These are phyloP conservation scores for Drosophila atripex DNA, from an alignment of 2,888 invertebrate genomes.

Conservation along the genomic window DNA sequence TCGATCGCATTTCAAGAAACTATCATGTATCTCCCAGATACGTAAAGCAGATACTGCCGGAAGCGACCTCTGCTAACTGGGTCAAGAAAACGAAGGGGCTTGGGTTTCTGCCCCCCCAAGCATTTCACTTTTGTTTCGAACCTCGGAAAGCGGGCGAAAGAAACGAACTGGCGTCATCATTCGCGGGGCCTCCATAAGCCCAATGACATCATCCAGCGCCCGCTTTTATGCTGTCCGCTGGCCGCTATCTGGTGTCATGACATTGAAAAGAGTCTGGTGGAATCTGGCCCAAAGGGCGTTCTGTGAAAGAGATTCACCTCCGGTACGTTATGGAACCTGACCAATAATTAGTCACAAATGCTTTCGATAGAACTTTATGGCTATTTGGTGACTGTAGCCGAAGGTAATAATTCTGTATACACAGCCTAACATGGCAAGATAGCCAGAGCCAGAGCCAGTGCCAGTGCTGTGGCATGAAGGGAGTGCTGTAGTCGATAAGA, in stretches of 20 bases:
- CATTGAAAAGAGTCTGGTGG: conserved; percentile 3
- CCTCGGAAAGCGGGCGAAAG: background rate
- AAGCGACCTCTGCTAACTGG: conserved; percentile 8
- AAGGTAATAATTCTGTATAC: conserved; percentile 38
- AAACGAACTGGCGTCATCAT: conserved; percentile 39
- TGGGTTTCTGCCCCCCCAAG: background rate
- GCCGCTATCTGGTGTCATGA: conserved; percentile 4
- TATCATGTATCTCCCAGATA: too few relatives aligned
- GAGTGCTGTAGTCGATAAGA: conserved; percentile 55
- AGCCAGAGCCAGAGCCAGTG: conserved; percentile 1
- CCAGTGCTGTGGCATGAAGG: conserved; percentile 12
- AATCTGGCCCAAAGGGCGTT: background rate
- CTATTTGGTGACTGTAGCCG: background rate
- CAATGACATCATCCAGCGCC: conserved; percentile 61
- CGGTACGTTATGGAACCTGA: background rate
- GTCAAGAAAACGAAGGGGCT: conserved; percentile 11
- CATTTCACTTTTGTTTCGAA: conserved; percentile 9
- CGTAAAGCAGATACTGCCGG: background rate
- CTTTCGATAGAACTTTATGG: background rate
- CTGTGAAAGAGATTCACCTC: background rate
- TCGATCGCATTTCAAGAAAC: conserved; percentile 16
- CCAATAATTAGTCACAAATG: background rate
- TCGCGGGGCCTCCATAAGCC: conserved; percentile 30
- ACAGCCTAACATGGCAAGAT: conserved; percentile 22
- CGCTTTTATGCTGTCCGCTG: conserved; percentile 4